A percentile compares a stretch with the other conserved stretches of the same genome.
Conservation (phyloP, 2,113 vertebrate genomes). For the Ursus arctos region DNA sequence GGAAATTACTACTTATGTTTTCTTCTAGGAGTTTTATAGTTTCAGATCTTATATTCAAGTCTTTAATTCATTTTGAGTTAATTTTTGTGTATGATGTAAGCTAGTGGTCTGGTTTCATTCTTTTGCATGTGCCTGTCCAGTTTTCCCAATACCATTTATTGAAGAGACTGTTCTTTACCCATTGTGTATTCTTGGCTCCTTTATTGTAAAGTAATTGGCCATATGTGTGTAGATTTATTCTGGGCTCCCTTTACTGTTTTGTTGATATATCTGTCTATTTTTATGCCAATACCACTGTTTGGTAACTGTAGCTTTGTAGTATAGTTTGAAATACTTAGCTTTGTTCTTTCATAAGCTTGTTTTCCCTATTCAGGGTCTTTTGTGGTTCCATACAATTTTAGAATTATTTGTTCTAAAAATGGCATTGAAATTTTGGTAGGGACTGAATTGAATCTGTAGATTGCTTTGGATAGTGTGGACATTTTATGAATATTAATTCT, state of each 20-base stretch:
- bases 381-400: no score
- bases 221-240: not conserved
- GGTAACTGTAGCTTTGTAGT: not conserved
- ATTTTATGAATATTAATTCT: not conserved
- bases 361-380: no score
- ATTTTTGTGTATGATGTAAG: not conserved
- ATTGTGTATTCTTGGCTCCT: not conserved
- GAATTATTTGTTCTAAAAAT: no score
- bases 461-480: not conserved
- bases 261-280: not conserved
- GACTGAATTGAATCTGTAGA: not conserved
- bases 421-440: no score
- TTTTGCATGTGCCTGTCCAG: not conserved
- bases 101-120: not conserved
- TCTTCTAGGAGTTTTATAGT: not conserved
- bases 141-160: not conserved
- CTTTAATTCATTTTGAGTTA: not conserved
- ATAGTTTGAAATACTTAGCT: not conserved
- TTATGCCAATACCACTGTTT: not conserved
- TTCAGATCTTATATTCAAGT: not conserved
- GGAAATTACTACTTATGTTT: not conserved
- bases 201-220: not conserved
- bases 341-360: not conserved
- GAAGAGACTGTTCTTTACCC: not conserved
- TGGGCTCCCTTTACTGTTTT: not conserved